Percentiles rank a stretch among this genome's conserved stretches.
Conservation (phyloP, 2,888 invertebrate species). For the Synanthedon andrenaeformis region DNA sequence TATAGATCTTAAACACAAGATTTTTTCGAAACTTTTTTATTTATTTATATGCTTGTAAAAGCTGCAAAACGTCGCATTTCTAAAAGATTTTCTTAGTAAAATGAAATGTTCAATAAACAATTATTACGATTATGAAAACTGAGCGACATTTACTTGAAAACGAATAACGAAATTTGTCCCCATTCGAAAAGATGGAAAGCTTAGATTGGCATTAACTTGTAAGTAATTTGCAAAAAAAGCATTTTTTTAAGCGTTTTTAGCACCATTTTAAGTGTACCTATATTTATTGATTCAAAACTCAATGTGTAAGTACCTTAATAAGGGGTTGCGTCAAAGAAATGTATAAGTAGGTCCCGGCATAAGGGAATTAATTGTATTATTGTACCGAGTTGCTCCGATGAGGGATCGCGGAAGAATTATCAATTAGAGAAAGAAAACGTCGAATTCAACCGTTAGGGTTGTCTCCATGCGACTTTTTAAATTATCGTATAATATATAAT, state of each 20-base stretch:
- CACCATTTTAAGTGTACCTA: no score
- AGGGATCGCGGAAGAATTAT: constrained; percentile 66
- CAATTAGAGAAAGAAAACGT: constrained; percentile 63
- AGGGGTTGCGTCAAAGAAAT: constrained; percentile 46
- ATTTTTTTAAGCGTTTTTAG: no score
- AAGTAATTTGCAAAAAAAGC: no score
- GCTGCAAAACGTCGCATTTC: not conserved
- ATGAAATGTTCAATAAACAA: not conserved
- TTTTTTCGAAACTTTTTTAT: no score
- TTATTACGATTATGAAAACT: not conserved
- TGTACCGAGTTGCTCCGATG: constrained; percentile 41
- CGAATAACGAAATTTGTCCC: no score
- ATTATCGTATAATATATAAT: not conserved
- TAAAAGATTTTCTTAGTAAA: not conserved
- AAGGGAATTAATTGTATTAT: constrained; percentile 70
- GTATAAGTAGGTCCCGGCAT: constrained; percentile 52
- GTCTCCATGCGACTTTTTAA: not conserved
- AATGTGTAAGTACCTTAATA: constrained; percentile 28
- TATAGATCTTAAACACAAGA: no score
- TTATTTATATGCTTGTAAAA: no score
- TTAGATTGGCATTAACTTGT: no score
- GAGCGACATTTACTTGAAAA: not conserved
- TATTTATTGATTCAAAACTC: not conserved
- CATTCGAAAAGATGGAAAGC: no score
- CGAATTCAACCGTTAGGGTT: constrained; percentile 8